Conservation (phyloP, 2,113 vertebrate genomes). For the Cettia cetti region DNA sequence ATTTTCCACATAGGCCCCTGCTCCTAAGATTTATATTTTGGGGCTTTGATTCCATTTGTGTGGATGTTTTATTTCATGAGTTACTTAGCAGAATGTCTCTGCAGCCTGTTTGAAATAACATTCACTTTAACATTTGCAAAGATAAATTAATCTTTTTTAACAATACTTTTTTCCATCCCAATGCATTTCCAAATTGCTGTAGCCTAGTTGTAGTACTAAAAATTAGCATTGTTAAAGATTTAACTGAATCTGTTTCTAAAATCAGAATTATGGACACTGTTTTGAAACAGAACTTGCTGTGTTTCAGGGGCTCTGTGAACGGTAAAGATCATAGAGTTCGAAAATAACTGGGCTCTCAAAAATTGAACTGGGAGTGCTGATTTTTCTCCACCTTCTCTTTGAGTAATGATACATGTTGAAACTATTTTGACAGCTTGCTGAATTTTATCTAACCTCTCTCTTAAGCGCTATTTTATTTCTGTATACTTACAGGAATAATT, state of each 20-base stretch:
- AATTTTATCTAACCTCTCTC: background rate
- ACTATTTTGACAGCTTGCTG: background rate
- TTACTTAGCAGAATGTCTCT: background rate
- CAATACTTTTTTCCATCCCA: background rate
- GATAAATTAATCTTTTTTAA: background rate
- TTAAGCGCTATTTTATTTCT: background rate
- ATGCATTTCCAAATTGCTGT: background rate
- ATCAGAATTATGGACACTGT: background rate
- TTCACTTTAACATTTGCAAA: background rate
- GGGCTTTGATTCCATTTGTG: background rate
- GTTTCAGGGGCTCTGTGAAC: background rate
- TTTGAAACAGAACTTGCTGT: background rate
- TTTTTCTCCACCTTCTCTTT: background rate
- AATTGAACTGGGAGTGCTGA: background rate
- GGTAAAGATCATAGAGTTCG: background rate
- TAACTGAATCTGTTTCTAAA: background rate
- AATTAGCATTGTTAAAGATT: background rate
- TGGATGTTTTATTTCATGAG: background rate
- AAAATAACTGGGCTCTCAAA: background rate
- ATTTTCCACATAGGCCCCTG: background rate
- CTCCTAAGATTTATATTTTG: background rate
- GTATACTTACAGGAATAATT: conserved; percentile 76
- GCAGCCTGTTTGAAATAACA: background rate
- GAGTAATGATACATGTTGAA: background rate
- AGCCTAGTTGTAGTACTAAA: background rate